Conservation (phyloP, 2,888 invertebrate species). For the Acronicta aceris region DNA sequence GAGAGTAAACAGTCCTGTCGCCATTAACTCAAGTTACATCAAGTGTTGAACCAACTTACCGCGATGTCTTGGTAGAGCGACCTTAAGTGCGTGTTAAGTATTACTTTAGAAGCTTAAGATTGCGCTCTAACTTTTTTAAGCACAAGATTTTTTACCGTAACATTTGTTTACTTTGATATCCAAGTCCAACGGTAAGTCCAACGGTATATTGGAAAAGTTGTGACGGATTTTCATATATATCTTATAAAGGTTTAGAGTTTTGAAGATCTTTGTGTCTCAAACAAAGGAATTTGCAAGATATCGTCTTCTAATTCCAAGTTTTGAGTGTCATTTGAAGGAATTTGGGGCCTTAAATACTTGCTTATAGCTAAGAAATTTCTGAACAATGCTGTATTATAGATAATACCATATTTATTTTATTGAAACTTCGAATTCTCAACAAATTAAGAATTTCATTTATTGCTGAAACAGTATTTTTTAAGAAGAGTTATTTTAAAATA, state of each 20-base stretch:
- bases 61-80: conserved; percentile 48
- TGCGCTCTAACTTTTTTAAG: conserved; percentile 59
- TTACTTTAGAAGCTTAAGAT: conserved; percentile 62
- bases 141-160: conserved; percentile 51
- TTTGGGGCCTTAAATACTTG: conserved; percentile 26
- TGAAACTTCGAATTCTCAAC: not conserved
- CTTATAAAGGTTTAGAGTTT: conserved; percentile 26
- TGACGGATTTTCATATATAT: conserved; percentile 35
- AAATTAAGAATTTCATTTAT: not conserved
- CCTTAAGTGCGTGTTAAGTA: conserved; percentile 66
- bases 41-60: conserved; percentile 50
- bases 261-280: conserved; percentile 6
- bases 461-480: no score
- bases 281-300: conserved; percentile 36
- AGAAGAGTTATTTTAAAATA: no score
- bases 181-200: no score
- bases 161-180: conserved; percentile 56
- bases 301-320: conserved; percentile 23
- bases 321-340: conserved; percentile 20
- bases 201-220: conserved; percentile 56
- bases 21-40: conserved; percentile 56
- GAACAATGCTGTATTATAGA: not conserved
- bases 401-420: not conserved
- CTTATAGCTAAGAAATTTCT: not conserved
- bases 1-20: conserved; percentile 49